Conservation (phyloP, 2,113 vertebrate genomes). For the Rattus rattus region DNA sequence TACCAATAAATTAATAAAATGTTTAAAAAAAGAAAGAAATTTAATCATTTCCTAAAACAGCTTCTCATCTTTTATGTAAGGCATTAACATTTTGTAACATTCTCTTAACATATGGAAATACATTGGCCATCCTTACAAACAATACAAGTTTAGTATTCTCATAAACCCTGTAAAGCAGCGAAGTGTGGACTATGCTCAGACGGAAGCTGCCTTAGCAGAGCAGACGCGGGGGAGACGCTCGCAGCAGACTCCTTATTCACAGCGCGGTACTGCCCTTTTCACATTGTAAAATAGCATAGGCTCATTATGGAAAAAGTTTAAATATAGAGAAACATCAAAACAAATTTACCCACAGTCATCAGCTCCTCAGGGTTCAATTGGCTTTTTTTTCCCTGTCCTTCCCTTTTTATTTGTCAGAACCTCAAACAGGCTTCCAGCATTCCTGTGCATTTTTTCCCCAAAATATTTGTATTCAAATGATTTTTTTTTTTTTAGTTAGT, state of each 20-base stretch:
- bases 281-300: not conserved
- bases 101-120: not conserved
- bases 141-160: not conserved
- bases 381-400: not conserved
- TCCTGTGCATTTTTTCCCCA: not conserved
- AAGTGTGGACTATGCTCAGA: rapidly evolving
- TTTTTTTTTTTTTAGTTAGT: not conserved
- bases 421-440: not conserved
- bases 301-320: not conserved
- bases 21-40: not conserved
- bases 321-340: not conserved
- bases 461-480: not conserved
- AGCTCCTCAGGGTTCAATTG: not conserved
- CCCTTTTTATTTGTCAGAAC: not conserved
- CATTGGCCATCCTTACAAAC: not conserved
- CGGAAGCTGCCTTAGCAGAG: not conserved
- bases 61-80: not conserved
- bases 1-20: not conserved
- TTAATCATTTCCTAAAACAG: not conserved
- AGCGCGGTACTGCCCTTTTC: not conserved
- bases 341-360: not conserved
- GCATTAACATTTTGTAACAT: not conserved
- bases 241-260: not conserved
- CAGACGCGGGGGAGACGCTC: not conserved
- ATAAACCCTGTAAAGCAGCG: not conserved